phyloP scores from a whole-genome alignment of 2,797 vertebrate genomes.

The Hapalemur alaotrensis region DNA sequence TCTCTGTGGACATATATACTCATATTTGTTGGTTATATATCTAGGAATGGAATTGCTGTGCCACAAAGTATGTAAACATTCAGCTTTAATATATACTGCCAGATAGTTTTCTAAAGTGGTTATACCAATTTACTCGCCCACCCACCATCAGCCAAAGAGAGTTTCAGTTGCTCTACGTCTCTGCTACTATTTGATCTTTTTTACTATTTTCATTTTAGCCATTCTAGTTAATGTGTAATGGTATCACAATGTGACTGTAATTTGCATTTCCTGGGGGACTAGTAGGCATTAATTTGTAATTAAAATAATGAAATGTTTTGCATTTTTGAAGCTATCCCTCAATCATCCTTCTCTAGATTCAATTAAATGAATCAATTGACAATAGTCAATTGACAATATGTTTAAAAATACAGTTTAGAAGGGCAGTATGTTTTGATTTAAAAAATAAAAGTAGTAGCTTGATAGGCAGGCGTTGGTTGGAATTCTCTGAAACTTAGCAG shows the following conservation, averaged over 20 bases:
- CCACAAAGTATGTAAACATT: neutral
- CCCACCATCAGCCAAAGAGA: neutral
- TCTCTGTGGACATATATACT: neutral
- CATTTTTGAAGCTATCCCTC: neutral
- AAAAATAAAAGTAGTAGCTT: neutral
- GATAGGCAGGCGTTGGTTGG: neutral
- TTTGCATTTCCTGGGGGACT: neutral
- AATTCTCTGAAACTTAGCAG: neutral
- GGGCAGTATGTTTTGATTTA: neutral
- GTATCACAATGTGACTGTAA: neutral
- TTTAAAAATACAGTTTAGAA: neutral
- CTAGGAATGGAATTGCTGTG: neutral
- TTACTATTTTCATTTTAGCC: neutral
- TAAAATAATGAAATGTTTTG: neutral
- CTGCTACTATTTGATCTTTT: neutral
- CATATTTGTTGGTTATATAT: neutral
- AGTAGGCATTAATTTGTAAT: neutral
- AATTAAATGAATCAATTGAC: neutral
- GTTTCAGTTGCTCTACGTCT: neutral
- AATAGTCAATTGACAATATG: neutral
- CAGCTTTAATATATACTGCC: neutral
- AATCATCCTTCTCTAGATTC: neutral
- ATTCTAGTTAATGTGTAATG: neutral
- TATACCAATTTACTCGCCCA: neutral
- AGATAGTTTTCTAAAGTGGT: neutral